Base-by-base conservation (phyloP, 2,113 vertebrate genomes). In the Phainopepla nitens region DNA sequence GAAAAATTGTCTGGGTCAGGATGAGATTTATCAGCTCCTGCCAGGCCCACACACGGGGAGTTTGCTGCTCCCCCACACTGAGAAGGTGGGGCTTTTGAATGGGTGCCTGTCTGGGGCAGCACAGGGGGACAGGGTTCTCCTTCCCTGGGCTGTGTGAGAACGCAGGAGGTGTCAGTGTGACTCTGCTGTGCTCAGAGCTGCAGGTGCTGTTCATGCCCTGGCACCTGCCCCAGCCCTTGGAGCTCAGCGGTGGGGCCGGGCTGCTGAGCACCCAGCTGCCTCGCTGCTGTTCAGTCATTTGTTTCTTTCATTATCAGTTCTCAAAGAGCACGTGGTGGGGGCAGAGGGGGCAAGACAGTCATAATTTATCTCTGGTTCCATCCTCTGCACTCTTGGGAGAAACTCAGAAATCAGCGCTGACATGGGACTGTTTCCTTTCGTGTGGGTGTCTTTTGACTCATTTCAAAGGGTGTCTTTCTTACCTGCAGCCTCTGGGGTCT, bases 391-490 rank as follows among this genome's bases (percentile, higher is more conserved):
- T 49, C 58, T 66, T 56, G 0, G 65, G 51, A 90, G 60, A 14
- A 35, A 23, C 42, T 77, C 76, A 92, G 56, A 82, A 9, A 8
- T 44, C 65, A 2, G 3, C 0, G 0, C 76, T 54, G 82, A 75
- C 31, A 14, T 1, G 0, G 27, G 27, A 53, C 62, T 35, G 2
- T 62, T 94, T 94, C 68, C 83, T 19, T 49, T 31, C 21, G 20
- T 2, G 58, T 23, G 68, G 88, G 92, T 27, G 85, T n/a, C 44
- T 66, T 44, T 16, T 70, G 47, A 73, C 66, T 92, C 90, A 88
- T 93, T 73, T 91, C 66, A 25, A 45, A 68, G 62, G 58, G 71
- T 69, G 90, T 92, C 71, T 88, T 68, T 85, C 62, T 69, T 24
- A 77, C 50, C 79, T 69, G 58, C 15, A 2, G 47, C 51, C 78